Conservation (phyloP, 1,140 invertebrate species). For the Penaeus chinensis region DNA sequence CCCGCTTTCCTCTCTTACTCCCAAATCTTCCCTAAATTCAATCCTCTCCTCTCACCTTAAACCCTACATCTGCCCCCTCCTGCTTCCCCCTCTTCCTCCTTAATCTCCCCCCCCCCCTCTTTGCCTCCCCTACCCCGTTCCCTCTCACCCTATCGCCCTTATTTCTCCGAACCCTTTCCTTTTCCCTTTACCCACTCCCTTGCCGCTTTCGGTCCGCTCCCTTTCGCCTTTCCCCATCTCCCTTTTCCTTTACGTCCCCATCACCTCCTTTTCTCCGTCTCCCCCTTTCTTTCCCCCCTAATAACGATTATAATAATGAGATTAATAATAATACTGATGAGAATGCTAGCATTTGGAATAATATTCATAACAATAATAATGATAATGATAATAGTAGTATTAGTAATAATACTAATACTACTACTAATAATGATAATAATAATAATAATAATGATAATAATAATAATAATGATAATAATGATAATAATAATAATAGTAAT, state of each 20-base stretch:
- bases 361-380: slow-evolving; percentile 11
- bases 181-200: background rate
- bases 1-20: too few species aligned
- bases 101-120: slow-evolving; percentile 8
- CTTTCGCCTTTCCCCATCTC: background rate
- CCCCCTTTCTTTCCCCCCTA: background rate
- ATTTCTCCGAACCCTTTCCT: background rate
- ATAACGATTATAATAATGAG: background rate
- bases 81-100: background rate
- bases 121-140: background rate
- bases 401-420: background rate
- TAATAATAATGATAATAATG: slow-evolving; percentile 12
- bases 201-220: background rate
- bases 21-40: too few species aligned
- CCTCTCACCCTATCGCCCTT: slow-evolving; percentile 2
- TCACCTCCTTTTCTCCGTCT: slow-evolving; percentile 2
- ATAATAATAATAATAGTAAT: slow-evolving; percentile 12
- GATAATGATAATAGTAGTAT: slow-evolving; percentile 6
- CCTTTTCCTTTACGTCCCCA: background rate
- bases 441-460: slow-evolving; percentile 12
- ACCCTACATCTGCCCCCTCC: too few species aligned
- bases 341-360: too few species aligned
- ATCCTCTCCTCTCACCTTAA: too few species aligned
- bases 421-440: slow-evolving; percentile 2
- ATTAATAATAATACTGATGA: too few species aligned